Evolutionary conservation across 2,888 invertebrate genomes (phyloP).

Genomic region (Drosophila siamana): DNA sequence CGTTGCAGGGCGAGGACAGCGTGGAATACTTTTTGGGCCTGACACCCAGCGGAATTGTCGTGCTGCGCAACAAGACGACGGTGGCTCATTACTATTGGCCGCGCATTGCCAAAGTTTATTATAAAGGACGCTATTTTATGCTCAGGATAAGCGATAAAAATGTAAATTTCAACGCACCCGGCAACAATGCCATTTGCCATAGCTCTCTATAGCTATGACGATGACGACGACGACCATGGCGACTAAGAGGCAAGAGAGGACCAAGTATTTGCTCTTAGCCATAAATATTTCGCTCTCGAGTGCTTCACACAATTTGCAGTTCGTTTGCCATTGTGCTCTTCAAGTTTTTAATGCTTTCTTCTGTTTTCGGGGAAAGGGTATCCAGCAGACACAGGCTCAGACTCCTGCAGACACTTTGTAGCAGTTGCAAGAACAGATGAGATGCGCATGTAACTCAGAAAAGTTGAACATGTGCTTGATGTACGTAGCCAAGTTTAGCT

Average conservation of each 20-base stretch:
- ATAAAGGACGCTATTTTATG: slow-evolving; percentile 98
- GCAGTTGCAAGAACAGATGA: background rate
- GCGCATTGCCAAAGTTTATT: slow-evolving; percentile 97
- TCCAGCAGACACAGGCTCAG: background rate
- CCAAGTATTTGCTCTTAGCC: slow-evolving; percentile 49
- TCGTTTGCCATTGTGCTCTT: slow-evolving; percentile 66
- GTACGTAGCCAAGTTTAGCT: background rate
- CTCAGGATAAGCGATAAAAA: slow-evolving; percentile 97
- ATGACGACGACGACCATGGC: slow-evolving; percentile 33
- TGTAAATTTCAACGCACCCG: slow-evolving; percentile 87
- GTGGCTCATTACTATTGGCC: slow-evolving; percentile 99
- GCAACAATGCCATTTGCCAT: slow-evolving; percentile 51
- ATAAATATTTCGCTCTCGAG: slow-evolving; percentile 71
- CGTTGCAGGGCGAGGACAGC: slow-evolving; percentile 95
- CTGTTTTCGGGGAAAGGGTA: slow-evolving; percentile 38
- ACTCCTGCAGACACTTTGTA: slow-evolving; percentile 5
- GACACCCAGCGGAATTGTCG: slow-evolving; percentile 97
- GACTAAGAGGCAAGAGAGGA: slow-evolving; percentile 39
- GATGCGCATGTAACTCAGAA: background rate
- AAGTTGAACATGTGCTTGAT: slow-evolving; percentile 2
- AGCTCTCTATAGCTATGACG: too few species aligned
- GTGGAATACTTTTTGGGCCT: slow-evolving; percentile 98
- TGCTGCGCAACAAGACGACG: slow-evolving; percentile 97
- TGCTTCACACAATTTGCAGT: slow-evolving; percentile 77
- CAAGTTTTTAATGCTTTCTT: slow-evolving; percentile 49